These are phyloP conservation scores for Frankliniella fusca DNA, from an alignment of 2,888 invertebrate species.

Conservation along the genomic window DNA sequence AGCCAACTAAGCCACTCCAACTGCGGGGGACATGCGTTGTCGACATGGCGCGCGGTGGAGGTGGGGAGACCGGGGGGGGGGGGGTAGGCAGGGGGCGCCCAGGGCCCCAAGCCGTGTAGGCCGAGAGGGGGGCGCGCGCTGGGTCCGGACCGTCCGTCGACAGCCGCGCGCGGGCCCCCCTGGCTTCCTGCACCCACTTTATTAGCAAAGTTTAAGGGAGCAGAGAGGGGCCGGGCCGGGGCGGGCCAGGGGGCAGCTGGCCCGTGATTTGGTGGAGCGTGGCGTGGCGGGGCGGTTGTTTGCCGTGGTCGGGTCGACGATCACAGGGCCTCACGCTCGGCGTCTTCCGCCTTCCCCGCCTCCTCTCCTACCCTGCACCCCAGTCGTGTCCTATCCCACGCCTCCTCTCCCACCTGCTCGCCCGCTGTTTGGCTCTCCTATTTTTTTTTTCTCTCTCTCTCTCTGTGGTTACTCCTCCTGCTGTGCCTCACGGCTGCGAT, in stretches of 20 bases:
- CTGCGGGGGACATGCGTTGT: too few species aligned
- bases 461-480: too few species aligned
- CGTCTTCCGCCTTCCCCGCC: too few species aligned
- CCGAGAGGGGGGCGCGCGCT: background rate
- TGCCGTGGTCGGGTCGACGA: background rate
- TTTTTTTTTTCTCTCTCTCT: too few species aligned
- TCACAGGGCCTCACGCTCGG: background rate
- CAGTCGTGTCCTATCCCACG: too few species aligned
- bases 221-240: background rate
- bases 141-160: background rate
- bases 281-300: background rate
- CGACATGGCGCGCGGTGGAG: background rate
- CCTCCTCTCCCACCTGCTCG: too few species aligned
- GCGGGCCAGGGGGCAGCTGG: background rate
- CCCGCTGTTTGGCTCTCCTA: too few species aligned
- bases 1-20: too few species aligned
- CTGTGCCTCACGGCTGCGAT: too few species aligned
- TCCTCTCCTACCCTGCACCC: too few species aligned
- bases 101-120: background rate
- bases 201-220: background rate
- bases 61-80: background rate
- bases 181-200: background rate
- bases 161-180: too few species aligned
- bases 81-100: background rate
- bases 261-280: background rate